Base-by-base conservation (phyloP, 2,113 vertebrate genomes). In the Otus sunia region DNA sequence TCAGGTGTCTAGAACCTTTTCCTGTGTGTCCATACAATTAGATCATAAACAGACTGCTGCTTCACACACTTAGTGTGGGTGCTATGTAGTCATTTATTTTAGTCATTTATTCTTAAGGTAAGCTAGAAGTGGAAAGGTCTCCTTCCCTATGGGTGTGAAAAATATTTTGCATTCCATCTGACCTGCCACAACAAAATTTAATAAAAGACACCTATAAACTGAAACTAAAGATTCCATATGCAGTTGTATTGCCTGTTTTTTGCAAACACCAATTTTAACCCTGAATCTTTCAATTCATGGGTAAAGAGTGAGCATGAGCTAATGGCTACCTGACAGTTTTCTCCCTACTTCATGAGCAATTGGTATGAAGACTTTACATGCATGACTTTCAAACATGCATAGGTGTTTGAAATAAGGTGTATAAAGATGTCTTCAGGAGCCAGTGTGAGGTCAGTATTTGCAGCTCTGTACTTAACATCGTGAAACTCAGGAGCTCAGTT, bases 311-410 rank as follows among this genome's bases (percentile, higher is more conserved):
- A 75, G 4, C 4, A 25, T 37, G 22, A 69, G 11, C 10, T 52
- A 39, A 43, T 23, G 37, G 13, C 25, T 36, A 43, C 6, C 16
- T 78, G 27, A 15, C 6, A 45, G 22, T 62, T 25, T 67, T 58
- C 32, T 36, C 30, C 18, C 32, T 87, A 3, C 25, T 73, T 52
- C 59, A 85, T 21, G 39, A 72, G 36, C 23, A 79, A 15, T 34
- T 47, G 32, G 3, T 3, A 53, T 30, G 8, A 19, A 43, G 3
- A 71, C 4, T 75, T 86, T 59, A 22, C 19, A 9, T 12, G 6
- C 23, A 17, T 29, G 25, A 5, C 1, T 6, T 69, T 66, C 14
- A 69, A 63, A 84, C 10, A 81, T 1, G 0, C 15, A 32, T 1
- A n/a, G 6, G 2, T 3, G 3, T 66, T 78, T 67, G 19, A 79